Evolutionary conservation across 2,888 invertebrate species (phyloP).

Genomic region (Drosophila birchii): DNA sequence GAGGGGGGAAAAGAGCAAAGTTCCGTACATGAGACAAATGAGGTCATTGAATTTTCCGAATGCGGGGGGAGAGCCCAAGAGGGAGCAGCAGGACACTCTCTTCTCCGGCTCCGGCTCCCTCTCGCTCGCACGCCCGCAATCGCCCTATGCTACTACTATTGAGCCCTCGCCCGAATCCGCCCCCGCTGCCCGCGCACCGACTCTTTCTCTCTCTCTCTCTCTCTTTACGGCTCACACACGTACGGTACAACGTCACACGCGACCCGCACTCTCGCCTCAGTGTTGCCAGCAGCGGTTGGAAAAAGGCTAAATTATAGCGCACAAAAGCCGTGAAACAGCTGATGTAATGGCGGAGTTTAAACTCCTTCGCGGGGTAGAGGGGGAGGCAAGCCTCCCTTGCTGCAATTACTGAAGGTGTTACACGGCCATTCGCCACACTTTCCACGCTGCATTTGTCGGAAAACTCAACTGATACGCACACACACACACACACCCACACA

Average conservation of each 20-base stretch:
- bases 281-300: conserved; percentile 15
- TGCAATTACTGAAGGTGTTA: conserved; percentile 1
- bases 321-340: conserved; percentile 47
- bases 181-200: too few relatives aligned
- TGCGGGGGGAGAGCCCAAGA: conserved; percentile 44
- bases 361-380: background rate
- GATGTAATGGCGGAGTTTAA: conserved; percentile 31
- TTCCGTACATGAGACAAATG: conserved; percentile 74
- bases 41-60: conserved; percentile 77
- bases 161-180: conserved; percentile 14
- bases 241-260: conserved; percentile 49
- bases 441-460: conserved; percentile 10
- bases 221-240: conserved; percentile 1
- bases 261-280: conserved; percentile 49
- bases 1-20: conserved; percentile 48
- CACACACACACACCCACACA: conserved; percentile 37
- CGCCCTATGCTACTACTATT: conserved; percentile 31
- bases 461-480: conserved; percentile 20
- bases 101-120: conserved; percentile 32
- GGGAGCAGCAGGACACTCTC: conserved; percentile 34
- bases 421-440: background rate
- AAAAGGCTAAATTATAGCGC: conserved; percentile 37
- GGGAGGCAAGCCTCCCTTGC: background rate
- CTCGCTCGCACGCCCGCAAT: conserved; percentile 27
- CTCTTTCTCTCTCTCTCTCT: background rate